A percentile compares a stretch with the other conserved stretches of the same genome.
These are phyloP conservation scores for Xenops minutus DNA, from an alignment of 2,797 vertebrate genomes.

Conservation along the genomic window DNA sequence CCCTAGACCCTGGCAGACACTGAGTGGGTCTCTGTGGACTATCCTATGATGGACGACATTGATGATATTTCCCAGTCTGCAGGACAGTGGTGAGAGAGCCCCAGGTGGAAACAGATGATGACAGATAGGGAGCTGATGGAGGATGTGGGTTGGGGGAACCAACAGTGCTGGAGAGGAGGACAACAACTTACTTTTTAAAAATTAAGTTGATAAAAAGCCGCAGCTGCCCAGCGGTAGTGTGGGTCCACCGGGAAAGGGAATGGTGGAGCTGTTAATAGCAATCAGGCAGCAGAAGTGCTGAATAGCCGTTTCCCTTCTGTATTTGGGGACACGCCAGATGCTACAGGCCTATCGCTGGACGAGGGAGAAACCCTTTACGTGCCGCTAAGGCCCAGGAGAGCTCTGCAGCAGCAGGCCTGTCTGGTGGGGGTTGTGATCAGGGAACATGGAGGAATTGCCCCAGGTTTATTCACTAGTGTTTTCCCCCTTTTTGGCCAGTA, in stretches of 20 bases:
- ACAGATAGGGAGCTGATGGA: background rate
- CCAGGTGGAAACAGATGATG: background rate
- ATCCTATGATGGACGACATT: rapidly evolving
- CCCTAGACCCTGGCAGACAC: background rate
- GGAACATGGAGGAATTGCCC: rapidly evolving
- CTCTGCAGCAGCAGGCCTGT: rapidly evolving
- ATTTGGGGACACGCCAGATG: constrained; percentile 63
- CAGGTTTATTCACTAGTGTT: background rate
- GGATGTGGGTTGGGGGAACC: rapidly evolving
- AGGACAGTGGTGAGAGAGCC: background rate
- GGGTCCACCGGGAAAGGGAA: background rate
- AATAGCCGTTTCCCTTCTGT: constrained; percentile 63
- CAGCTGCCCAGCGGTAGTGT: background rate
- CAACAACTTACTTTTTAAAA: background rate
- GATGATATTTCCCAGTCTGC: background rate
- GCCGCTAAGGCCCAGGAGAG: background rate
- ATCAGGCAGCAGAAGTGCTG: constrained; percentile 65
- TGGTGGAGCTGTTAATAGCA: constrained; percentile 42
- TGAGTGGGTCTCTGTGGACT: rapidly evolving
- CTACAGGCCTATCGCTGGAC: constrained; percentile 17
- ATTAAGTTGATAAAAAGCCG: background rate
- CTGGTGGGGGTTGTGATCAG: rapidly evolving
- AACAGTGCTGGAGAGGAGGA: background rate
- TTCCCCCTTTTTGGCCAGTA: background rate
- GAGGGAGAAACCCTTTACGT: constrained; percentile 22